These are phyloP conservation scores for Tragopan temminckii DNA, from an alignment of 2,797 vertebrate species.

Conservation along the genomic window DNA sequence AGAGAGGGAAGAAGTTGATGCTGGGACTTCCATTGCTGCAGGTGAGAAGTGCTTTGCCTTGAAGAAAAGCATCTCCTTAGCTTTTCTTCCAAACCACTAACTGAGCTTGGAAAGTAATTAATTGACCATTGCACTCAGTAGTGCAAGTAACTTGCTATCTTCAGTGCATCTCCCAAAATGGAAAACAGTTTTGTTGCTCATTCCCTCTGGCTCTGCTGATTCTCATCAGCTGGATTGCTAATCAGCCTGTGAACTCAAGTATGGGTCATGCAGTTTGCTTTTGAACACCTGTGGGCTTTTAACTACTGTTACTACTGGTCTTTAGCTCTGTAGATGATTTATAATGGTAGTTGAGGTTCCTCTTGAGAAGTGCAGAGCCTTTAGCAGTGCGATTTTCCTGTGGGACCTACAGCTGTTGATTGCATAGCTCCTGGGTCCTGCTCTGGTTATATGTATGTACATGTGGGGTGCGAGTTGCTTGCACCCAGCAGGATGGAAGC, in stretches of 20 bases:
- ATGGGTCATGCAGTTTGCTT: not conserved
- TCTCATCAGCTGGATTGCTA: not conserved
- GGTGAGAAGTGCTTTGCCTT: not conserved
- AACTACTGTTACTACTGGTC: not conserved
- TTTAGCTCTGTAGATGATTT: not conserved
- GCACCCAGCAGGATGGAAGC: not conserved
- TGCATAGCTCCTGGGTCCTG: not conserved
- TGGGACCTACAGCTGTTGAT: not conserved
- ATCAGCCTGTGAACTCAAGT: not conserved
- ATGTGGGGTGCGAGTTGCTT: not conserved
- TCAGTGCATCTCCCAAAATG: not conserved
- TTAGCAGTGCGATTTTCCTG: not conserved
- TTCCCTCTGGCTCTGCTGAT: not conserved
- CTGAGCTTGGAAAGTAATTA: not conserved
- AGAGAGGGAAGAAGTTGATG: not conserved
- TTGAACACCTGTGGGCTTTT: not conserved
- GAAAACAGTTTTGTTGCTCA: not conserved
- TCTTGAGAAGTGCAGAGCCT: not conserved
- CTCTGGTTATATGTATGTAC: not conserved
- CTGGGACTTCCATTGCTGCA: not conserved
- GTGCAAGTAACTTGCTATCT: not conserved
- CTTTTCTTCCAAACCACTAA: not conserved
- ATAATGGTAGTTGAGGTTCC: not conserved
- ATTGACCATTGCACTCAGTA: not conserved
- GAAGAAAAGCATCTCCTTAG: not conserved